Percentiles rank a stretch among this genome's conserved stretches.
Conservation (phyloP, 2,888 invertebrate species). For the Rhingia campestris region DNA sequence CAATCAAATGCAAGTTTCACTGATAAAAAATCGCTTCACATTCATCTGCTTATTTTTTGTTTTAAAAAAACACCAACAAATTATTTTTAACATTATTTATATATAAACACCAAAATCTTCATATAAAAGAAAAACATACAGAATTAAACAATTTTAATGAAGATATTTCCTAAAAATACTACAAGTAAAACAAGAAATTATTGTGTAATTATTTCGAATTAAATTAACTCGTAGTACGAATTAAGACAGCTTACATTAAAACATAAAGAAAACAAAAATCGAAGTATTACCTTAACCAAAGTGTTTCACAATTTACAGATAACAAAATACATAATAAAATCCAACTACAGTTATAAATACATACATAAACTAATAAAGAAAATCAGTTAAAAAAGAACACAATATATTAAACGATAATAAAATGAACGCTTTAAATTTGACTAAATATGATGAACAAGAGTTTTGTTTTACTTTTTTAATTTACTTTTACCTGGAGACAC, state of each 20-base stretch:
- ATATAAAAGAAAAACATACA: conserved; percentile 22
- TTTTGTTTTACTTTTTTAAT: conserved; percentile 41
- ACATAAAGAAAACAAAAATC: conserved; percentile 5
- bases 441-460: conserved; percentile 21
- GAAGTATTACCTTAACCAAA: conserved; percentile 70
- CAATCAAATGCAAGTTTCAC: conserved; percentile 8
- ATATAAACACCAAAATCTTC: conserved; percentile 44
- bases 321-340: conserved; percentile 50
- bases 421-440: conserved; percentile 72
- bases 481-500: background rate
- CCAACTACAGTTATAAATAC: conserved; percentile 49
- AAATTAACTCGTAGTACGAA: conserved; percentile 39
- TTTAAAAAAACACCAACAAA: conserved; percentile 10
- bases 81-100: conserved; percentile 21
- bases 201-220: conserved; percentile 51
- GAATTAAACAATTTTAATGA: conserved; percentile 6
- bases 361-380: conserved; percentile 31
- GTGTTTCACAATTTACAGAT: conserved; percentile 73
- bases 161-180: conserved; percentile 54
- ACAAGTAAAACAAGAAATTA: conserved; percentile 22
- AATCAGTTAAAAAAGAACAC: conserved; percentile 15
- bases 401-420: conserved; percentile 65
- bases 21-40: conserved; percentile 47
- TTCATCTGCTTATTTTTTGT: conserved; percentile 64
- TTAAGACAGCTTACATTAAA: conserved; percentile 59